A percentile compares a stretch with the other conserved stretches of the same genome.
phyloP scores from a whole-genome alignment of 2,113 vertebrate species.

The Callaeas wilsoni region DNA sequence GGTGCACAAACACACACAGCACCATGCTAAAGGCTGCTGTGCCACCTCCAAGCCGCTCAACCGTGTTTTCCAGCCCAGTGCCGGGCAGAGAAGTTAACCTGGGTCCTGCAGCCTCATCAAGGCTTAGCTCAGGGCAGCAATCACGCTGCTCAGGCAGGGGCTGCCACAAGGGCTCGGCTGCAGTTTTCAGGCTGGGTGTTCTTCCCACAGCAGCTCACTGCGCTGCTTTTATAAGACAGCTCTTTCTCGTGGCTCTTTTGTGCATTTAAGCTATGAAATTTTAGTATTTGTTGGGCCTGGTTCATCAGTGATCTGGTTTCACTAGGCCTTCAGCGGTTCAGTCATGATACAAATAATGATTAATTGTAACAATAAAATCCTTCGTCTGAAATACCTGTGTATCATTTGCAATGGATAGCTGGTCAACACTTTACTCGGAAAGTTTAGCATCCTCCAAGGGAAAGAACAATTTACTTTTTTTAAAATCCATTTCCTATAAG shows the following conservation, averaged over 20 bases:
- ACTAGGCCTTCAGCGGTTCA: background rate
- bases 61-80: background rate
- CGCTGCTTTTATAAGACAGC: background rate
- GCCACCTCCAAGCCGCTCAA: background rate
- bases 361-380: background rate
- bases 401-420: background rate
- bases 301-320: background rate
- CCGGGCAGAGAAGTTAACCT: background rate
- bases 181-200: background rate
- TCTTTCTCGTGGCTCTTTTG: background rate
- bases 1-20: background rate
- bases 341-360: background rate
- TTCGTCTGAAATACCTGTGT: background rate
- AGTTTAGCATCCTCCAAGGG: background rate
- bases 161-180: background rate
- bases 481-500: background rate
- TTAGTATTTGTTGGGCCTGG: background rate
- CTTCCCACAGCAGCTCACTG: background rate
- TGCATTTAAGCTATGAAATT: background rate
- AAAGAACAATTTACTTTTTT: background rate
- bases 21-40: background rate
- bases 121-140: background rate
- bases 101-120: background rate
- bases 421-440: background rate
- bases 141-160: rapidly evolving